Base-by-base conservation (phyloP, 2,888 invertebrate genomes). In the Dendrolimus pini region DNA sequence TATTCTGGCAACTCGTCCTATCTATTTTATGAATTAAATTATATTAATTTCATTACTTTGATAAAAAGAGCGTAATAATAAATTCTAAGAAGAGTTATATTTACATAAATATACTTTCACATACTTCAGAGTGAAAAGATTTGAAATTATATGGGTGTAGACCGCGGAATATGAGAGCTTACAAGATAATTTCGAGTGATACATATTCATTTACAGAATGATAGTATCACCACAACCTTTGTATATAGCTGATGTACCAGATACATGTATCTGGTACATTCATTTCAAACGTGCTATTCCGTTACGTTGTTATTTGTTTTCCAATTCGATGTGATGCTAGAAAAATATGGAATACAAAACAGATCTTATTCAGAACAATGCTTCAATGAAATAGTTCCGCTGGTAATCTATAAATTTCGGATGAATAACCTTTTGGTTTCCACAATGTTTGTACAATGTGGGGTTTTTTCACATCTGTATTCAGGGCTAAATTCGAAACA, bases 221-320 rank as follows among this genome's bases (percentile, higher is more conserved):
- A 47, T 10, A 47, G 9, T 47, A 47, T 12, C 12, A 47, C 47
- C 30, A 30, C 30, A 30, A 30, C 6, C 3, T 7, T 47, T 47
- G 9, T 18, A 18, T 3, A 30, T 30, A 30, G n/a, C n/a, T n/a
- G n/a, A n/a, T n/a, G n/a, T n/a, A n/a, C n/a, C 30, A 30, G 3
- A 30, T 30, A 30, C 30, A 30, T 47, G 47, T 47, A 47, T 47
- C 8, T 47, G 47, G 47, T 61, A 61, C 62, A 62, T 70, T 70
- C 65, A 69, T 70, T 71, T 65, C 62, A 60, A 66, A 67, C 63
- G 62, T 66, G 60, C 59, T 65, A 63, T 69, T 68, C 63, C 62
- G 62, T 63, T 65, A 55, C 60, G 58, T 58, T 57, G 62, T 62
- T 70, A 66, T 74, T 74, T 74, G 66, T 64, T 62, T 70, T 71